Conservation (phyloP, 2,888 invertebrate species). For the Morpho deidamia region DNA sequence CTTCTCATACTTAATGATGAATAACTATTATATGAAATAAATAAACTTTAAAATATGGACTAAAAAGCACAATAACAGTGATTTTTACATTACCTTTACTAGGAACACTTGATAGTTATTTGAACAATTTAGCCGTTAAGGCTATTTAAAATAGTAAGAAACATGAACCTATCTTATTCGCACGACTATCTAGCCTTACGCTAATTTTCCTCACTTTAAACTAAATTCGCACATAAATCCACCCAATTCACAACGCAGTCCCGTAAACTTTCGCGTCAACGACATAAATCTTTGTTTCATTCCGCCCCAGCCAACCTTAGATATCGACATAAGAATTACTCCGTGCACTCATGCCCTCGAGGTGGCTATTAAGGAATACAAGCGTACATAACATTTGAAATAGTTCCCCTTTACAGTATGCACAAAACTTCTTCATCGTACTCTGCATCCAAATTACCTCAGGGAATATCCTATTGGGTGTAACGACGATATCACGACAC, state of each 20-base stretch:
- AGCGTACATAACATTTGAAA: conserved; percentile 47
- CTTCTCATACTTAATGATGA: too few species aligned
- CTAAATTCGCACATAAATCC: neutral
- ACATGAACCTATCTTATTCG: too few species aligned
- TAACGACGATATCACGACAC: neutral
- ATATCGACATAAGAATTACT: conserved; percentile 28
- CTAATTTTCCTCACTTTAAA: neutral
- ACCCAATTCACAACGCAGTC: neutral
- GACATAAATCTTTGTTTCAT: conserved; percentile 11
- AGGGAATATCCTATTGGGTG: conserved; percentile 30
- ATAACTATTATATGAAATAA: too few species aligned
- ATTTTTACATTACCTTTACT: too few species aligned
- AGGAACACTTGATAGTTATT: too few species aligned
- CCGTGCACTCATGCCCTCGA: conserved; percentile 40
- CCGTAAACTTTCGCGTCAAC: conserved; percentile 1
- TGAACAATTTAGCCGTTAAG: too few species aligned
- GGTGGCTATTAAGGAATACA: conserved; percentile 60
- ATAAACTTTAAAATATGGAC: too few species aligned
- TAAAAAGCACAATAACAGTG: too few species aligned
- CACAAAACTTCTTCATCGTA: conserved; percentile 60
- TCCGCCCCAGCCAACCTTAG: conserved; percentile 8
- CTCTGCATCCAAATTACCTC: conserved; percentile 65
- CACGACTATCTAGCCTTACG: too few species aligned
- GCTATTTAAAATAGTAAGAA: too few species aligned
- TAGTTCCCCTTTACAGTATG: conserved; percentile 57